phyloP scores from a whole-genome alignment of 1,140 invertebrate genomes.

The Sitobion miscanthi region DNA sequence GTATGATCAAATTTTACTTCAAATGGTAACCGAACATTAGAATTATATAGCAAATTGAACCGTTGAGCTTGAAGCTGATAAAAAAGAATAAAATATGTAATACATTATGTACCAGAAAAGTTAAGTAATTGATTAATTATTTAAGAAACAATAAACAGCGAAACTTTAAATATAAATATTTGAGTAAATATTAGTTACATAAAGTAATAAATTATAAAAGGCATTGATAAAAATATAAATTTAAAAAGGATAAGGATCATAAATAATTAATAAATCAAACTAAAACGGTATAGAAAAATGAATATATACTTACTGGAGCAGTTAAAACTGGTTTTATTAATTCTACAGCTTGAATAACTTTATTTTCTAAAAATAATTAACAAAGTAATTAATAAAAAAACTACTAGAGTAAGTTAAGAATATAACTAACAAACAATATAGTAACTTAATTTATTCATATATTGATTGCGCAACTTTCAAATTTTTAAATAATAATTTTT shows the following conservation, averaged over 20 bases:
- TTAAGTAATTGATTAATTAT: not conserved
- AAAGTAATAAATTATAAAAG: not conserved
- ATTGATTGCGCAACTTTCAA: too few species aligned
- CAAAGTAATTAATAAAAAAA: not conserved
- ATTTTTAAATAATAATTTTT: too few species aligned
- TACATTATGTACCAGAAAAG: not conserved
- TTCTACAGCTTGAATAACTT: slow-evolving; percentile 6
- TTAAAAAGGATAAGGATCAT: not conserved
- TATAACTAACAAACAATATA: too few species aligned
- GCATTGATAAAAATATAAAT: not conserved
- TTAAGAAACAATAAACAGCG: not conserved
- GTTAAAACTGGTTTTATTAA: slow-evolving; percentile 7
- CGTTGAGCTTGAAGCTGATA: slow-evolving; percentile 38
- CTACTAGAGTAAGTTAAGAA: not conserved
- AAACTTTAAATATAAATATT: not conserved
- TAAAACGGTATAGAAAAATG: not conserved
- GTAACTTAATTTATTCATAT: too few species aligned
- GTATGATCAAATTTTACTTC: slow-evolving; percentile 11
- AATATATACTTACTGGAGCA: slow-evolving; percentile 31
- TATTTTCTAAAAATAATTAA: slow-evolving; percentile 29
- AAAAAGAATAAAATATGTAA: not conserved
- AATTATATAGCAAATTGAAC: slow-evolving; percentile 10
- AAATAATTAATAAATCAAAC: not conserved
- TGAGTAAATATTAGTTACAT: not conserved
- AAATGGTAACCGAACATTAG: slow-evolving; percentile 43